Base-by-base conservation (phyloP, 2,888 invertebrate species). In the Spilosoma lubricipeda region DNA sequence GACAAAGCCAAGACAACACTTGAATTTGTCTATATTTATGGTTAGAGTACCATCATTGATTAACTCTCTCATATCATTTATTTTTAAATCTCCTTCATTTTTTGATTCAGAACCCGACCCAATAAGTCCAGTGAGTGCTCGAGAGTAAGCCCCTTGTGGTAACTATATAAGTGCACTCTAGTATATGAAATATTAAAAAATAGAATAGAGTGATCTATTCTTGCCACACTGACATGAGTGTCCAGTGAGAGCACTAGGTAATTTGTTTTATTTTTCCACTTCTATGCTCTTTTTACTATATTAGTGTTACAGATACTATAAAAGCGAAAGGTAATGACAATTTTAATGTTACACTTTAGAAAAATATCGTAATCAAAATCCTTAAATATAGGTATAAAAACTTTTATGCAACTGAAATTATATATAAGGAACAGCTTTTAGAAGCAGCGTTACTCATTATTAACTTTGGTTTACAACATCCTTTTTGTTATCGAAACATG, bases 111-210 rank as follows among this genome's bases (percentile, higher is more conserved):
- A 70, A 63, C 30, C 5, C 9, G 42, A 45, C 20, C 70, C 42
- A 42, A 23, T 11, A 23, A 11, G 23, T 63, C 23, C 63, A 70
- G 42, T 30, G 63, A 45, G 30, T 70, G 45, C 30, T 27, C 39
- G 59, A 56, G n/a, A 39, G 63, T 70, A 42, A 63, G 63, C 63
- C 42, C 30, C 63, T 70, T 70, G 70, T 42, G 63, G 70, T 42
- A 30, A 70, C 30, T 70, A 42, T 23, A 7, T 3, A 23, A 15
- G 27, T 70, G 42, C 63, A 63, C 70, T 45, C 23, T 30, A 30
- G 63, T 7, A 23, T 42, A 59, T 63, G 9, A 70, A 63, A 70
- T 45, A 63, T 70, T 45, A 23, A 63, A 59, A 70, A 59, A 30
- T 56, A 27, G 59, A 59, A 70, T 23, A 70, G 59, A 36, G 52